Conservation (phyloP, 1,140 invertebrate genomes). For the Delia radicum region DNA sequence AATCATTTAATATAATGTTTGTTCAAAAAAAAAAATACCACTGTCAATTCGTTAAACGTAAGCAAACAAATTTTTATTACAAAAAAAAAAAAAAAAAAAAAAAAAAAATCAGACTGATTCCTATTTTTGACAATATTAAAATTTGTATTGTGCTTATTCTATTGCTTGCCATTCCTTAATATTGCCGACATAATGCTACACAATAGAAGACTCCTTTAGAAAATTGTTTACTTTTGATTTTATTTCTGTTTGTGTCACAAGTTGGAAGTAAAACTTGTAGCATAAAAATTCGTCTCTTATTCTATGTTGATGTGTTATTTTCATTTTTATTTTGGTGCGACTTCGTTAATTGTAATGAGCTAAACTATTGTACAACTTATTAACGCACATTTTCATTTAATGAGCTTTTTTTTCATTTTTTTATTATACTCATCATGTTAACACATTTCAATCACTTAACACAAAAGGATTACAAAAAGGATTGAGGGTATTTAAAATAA, state of each 20-base stretch:
- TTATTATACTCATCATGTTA: background rate
- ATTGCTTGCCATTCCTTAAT: too few species aligned
- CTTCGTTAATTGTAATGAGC: conserved; percentile 16
- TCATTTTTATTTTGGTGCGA: background rate
- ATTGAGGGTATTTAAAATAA: conserved; percentile 10
- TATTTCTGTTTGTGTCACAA: background rate
- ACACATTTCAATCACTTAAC: conserved; percentile 18
- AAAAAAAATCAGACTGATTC: too few species aligned
- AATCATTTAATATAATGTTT: too few species aligned
- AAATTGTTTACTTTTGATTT: background rate
- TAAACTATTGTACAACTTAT: conserved; percentile 7
- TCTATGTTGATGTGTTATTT: background rate
- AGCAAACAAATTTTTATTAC: too few species aligned
- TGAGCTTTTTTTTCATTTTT: background rate
- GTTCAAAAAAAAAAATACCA: too few species aligned
- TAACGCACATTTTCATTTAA: conserved; percentile 15
- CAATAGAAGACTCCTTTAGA: background rate
- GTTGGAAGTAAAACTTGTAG: background rate
- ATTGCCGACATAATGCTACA: too few species aligned
- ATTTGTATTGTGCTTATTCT: too few species aligned
- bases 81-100: too few species aligned
- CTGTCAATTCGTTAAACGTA: too few species aligned
- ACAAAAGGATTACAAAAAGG: conserved; percentile 21
- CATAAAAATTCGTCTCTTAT: background rate
- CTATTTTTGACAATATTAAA: too few species aligned